Conservation (phyloP, 2,888 invertebrate species). For the Lomographa bimaculata region DNA sequence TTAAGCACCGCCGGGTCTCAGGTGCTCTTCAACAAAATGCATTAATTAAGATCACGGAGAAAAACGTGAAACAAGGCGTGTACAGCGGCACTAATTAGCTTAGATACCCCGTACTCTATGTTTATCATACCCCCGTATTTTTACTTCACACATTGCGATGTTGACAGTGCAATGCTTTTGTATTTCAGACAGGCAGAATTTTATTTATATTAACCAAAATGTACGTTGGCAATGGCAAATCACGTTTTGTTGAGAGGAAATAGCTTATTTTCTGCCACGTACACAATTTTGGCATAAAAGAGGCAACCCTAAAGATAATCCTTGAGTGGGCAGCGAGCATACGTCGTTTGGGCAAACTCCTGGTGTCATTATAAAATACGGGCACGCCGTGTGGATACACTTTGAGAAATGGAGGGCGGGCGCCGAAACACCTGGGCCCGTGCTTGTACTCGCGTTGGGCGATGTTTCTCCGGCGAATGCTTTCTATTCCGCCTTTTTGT, state of each 20-base stretch:
- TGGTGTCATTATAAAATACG: constrained; percentile 80
- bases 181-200: too few relatives aligned
- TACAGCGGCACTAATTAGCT: constrained; percentile 54
- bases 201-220: too few relatives aligned
- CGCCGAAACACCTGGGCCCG: constrained; percentile 66
- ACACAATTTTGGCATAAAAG: constrained; percentile 45
- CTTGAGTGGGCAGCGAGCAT: constrained; percentile 74
- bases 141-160: too few relatives aligned
- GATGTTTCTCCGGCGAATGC: constrained; percentile 42
- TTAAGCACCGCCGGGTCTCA: constrained; percentile 52
- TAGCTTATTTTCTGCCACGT: constrained; percentile 35
- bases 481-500: constrained; percentile 49
- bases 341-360: constrained; percentile 71
- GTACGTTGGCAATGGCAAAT: constrained; percentile 26
- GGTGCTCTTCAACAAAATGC: constrained; percentile 65
- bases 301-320: constrained; percentile 63
- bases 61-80: constrained; percentile 57
- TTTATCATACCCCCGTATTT: too few relatives aligned
- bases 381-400: constrained; percentile 68
- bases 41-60: constrained; percentile 63
- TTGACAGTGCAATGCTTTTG: too few relatives aligned
- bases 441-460: constrained; percentile 31
- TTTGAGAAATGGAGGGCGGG: constrained; percentile 78
- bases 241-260: constrained; percentile 23
- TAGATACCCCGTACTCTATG: constrained; percentile 39